Evolutionary conservation across 2,797 vertebrate species (phyloP), one percentile per base, ranked within the genome.

Genomic region (Zalophus californianus): DNA sequence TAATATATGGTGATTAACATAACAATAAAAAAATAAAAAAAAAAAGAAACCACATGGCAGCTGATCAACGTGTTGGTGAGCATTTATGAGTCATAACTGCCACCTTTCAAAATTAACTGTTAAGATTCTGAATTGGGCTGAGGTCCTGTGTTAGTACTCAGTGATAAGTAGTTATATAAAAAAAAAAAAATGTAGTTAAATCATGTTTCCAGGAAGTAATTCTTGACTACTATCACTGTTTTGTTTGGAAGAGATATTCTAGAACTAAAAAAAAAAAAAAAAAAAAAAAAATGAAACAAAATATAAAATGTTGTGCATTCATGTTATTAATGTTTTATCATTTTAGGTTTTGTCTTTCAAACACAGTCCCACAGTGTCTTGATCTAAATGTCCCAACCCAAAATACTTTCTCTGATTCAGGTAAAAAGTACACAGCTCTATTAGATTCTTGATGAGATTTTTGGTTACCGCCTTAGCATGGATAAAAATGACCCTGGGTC

Each of bases 301-400:
- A 58, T 0, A 66, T 1, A 79, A 7, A 44, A 21, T 38, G 73
- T 75, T 52, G 60, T 52, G 54, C 11, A 25, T 75, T 75, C 20
- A 21, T n/a, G 48, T 84, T 62, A 79, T 35, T 73, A 72, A 44
- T 73, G 35, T 56, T 83, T 82, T 56, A 27, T 35, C 23, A 62
- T 62, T 70, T 90, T 44, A 21, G 86, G 64, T 80, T 90, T 86
- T 92, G 32, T 77, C 62, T 92, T 94, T 54, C 35, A 77, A 54
- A 60, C 58, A 14, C n/a, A 75, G 35, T 68, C 11, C 35, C 6
- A 12, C 35, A 32, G 5, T 78, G 35, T 27, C 38, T 16, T 10
- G 38, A 70, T 50, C 32, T 41, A 92, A 83, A 83, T 64, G 27
- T 70, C 41, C 54, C 68, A 84, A 64, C 13, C 23, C 38, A 79